Evolutionary conservation across 2,113 vertebrate species (phyloP).

Genomic region (Lucifuga dentata): DNA sequence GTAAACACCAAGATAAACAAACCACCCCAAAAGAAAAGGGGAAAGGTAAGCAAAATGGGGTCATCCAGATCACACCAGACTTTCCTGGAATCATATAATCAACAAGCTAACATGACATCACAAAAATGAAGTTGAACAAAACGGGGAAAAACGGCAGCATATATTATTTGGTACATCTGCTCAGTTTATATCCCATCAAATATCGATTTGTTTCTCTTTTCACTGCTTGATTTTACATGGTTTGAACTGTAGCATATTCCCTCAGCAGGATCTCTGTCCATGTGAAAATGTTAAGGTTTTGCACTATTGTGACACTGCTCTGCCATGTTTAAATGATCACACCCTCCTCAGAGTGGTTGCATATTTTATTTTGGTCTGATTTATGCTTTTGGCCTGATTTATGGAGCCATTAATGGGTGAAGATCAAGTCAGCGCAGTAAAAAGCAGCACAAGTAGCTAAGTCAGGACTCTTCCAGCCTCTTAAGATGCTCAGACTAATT

Average conservation of each 20-base stretch:
- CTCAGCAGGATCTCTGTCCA: neutral
- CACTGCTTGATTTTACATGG: neutral
- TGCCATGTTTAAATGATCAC: neutral
- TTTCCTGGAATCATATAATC: too few relatives aligned
- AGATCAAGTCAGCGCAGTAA: constrained; percentile 48
- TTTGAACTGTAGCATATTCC: neutral
- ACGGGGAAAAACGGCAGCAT: too few relatives aligned
- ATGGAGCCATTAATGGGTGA: constrained; percentile 23
- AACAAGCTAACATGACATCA: too few relatives aligned
- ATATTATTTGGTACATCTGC: too few relatives aligned
- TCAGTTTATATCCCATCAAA: too few relatives aligned
- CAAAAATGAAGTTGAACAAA: too few relatives aligned
- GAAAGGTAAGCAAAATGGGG: constrained; percentile 63
- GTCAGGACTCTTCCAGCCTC: constrained; percentile 61
- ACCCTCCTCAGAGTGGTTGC: neutral
- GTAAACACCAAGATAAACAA: constrained; percentile 53
- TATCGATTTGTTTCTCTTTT: too few relatives aligned
- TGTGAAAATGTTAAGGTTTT: neutral
- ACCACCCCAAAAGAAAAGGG: constrained; percentile 45
- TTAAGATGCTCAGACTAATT: constrained; percentile 26
- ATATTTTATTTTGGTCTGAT: constrained; percentile 30
- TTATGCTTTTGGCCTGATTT: constrained; percentile 29
- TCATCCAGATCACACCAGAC: too few relatives aligned
- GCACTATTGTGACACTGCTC: neutral
- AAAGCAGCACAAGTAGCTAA: constrained; percentile 49